Evolutionary conservation across 2,113 vertebrate species (phyloP).

Genomic region (Mormyrus lacerda): DNA sequence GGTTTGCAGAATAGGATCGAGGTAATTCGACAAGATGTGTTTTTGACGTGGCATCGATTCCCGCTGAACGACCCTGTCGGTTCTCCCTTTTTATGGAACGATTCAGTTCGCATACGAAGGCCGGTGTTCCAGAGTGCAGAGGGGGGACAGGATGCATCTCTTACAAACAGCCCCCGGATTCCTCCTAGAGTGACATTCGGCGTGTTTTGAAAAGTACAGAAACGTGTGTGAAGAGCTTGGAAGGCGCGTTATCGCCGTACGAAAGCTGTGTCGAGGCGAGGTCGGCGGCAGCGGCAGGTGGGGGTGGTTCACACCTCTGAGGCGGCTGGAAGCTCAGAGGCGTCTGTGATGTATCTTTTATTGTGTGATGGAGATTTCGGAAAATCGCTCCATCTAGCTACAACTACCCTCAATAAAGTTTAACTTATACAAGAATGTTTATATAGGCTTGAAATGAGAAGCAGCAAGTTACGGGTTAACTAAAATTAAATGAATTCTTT

Average conservation of each 20-base stretch:
- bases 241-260: not conserved
- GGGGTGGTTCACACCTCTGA: conserved; percentile 17
- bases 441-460: not conserved
- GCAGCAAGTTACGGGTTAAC: not conserved
- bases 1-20: not conserved
- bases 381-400: not conserved
- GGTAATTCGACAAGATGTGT: not conserved
- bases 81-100: not conserved
- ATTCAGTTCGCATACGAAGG: conserved; percentile 37
- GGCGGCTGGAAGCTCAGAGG: conserved; percentile 41
- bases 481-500: not conserved
- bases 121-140: conserved; percentile 38
- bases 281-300: not conserved
- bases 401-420: not conserved
- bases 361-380: not conserved
- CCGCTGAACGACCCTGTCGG: conserved; percentile 22
- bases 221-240: not conserved
- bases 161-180: conserved; percentile 14
- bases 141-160: conserved; percentile 16
- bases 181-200: conserved; percentile 27
- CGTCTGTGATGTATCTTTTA: conserved; percentile 18
- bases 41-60: not conserved
- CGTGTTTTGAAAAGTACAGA: not conserved
- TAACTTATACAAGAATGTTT: not conserved
- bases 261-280: not conserved